These are phyloP conservation scores for Morus bassanus DNA, from an alignment of 2,797 vertebrate genomes.

Conservation along the genomic window DNA sequence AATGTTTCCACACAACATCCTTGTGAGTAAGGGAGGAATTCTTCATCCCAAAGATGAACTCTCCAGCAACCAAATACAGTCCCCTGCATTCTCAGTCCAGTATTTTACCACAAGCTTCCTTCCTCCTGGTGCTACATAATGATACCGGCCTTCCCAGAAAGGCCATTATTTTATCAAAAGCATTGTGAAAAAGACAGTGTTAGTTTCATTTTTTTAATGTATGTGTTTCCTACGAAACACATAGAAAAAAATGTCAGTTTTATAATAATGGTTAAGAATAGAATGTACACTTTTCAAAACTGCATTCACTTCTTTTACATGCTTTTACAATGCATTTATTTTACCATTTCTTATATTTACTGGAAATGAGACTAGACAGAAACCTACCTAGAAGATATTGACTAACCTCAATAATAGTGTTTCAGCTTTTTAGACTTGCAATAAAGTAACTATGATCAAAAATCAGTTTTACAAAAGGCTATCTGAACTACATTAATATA, in stretches of 20 bases:
- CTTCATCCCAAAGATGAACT: not conserved
- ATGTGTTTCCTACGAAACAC: not conserved
- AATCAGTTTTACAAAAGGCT: not conserved
- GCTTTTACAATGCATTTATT: not conserved
- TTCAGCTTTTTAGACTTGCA: not conserved
- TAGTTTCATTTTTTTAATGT: not conserved
- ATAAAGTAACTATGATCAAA: not conserved
- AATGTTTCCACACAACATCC: not conserved
- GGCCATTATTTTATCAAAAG: not conserved
- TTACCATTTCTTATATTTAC: not conserved
- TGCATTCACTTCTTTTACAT: not conserved
- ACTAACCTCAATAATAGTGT: not conserved
- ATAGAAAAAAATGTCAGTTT: not conserved
- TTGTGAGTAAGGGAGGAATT: not conserved
- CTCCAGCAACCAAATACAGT: not conserved
- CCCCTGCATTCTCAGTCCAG: not conserved
- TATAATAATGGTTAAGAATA: not conserved
- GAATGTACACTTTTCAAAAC: not conserved
- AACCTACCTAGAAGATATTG: not conserved
- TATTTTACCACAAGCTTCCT: not conserved
- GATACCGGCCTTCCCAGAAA: not conserved
- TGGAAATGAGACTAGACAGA: not conserved
- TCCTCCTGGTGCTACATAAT: not conserved
- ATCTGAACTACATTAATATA: not conserved
- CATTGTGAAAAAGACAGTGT: not conserved